These are phyloP conservation scores for Tupiocoris notatus DNA, from an alignment of 2,888 invertebrate genomes.

Conservation along the genomic window DNA sequence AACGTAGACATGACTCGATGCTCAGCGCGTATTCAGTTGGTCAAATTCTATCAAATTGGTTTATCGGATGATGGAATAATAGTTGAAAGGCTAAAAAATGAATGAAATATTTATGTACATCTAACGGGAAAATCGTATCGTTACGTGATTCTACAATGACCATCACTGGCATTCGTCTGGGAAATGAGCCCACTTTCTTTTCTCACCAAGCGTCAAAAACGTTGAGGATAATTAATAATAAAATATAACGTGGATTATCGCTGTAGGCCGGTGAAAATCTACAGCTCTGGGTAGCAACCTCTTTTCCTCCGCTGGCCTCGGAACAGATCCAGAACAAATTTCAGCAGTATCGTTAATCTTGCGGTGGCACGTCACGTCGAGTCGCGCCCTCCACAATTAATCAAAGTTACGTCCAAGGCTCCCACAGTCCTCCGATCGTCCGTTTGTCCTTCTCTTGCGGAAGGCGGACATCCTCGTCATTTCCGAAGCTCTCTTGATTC, in stretches of 20 bases:
- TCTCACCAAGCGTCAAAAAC: too few relatives aligned
- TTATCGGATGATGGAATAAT: too few relatives aligned
- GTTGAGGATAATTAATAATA: not conserved
- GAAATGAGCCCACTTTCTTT: too few relatives aligned
- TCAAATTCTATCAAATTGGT: too few relatives aligned
- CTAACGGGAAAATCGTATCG: too few relatives aligned
- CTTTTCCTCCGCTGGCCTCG: not conserved
- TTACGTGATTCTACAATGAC: too few relatives aligned
- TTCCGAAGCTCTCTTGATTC: not conserved
- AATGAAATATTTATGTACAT: too few relatives aligned
- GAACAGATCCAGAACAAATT: constrained; percentile 29
- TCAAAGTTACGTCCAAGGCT: constrained; percentile 37
- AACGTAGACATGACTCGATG: too few relatives aligned
- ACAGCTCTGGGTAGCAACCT: not conserved
- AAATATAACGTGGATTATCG: not conserved
- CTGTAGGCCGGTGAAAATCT: not conserved
- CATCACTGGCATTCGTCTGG: too few relatives aligned
- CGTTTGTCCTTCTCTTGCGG: not conserved
- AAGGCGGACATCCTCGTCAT: not conserved
- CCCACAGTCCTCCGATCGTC: not conserved
- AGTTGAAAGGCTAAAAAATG: too few relatives aligned
- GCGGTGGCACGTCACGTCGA: constrained; percentile 23
- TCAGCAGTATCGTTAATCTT: constrained; percentile 33
- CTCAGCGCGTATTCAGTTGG: too few relatives aligned
- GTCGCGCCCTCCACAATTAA: constrained; percentile 8